Conservation (phyloP, 2,113 vertebrate genomes). For the Equus przewalskii region DNA sequence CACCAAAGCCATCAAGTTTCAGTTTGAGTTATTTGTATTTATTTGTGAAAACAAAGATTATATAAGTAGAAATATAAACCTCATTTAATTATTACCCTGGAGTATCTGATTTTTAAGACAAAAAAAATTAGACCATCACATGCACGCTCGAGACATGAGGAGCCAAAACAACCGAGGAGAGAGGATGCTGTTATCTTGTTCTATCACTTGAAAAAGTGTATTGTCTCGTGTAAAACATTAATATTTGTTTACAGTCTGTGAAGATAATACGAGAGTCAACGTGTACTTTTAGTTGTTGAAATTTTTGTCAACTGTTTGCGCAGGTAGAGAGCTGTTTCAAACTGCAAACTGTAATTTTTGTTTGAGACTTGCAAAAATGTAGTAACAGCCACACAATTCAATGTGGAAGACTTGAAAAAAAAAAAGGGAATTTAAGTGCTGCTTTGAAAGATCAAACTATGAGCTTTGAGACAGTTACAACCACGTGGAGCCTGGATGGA, state of each 20-base stretch:
- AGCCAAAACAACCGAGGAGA: neutral
- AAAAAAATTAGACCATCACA: conserved; percentile 43
- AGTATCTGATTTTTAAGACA: conserved; percentile 78
- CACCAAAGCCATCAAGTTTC: conserved; percentile 99
- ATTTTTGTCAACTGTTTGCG: neutral
- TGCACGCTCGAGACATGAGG: conserved; percentile 23
- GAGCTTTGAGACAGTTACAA: neutral
- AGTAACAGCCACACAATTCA: neutral
- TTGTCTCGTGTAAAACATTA: conserved; percentile 14
- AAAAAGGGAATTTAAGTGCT: neutral
- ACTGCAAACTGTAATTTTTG: conserved; percentile 19
- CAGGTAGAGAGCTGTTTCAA: neutral
- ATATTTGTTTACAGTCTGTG: conserved; percentile 52
- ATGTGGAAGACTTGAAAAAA: neutral
- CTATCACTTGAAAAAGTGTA: neutral
- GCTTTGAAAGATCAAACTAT: conserved; percentile 38
- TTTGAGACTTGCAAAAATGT: conserved; percentile 11
- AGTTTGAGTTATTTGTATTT: conserved; percentile 98
- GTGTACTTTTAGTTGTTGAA: neutral
- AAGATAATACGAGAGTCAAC: neutral
- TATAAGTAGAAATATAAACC: conserved; percentile 91
- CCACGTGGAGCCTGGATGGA: neutral
- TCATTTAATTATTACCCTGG: conserved; percentile 87
- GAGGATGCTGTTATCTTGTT: neutral
- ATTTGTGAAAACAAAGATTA: conserved; percentile 99